Percentiles rank a stretch among this genome's conserved stretches.
Conservation (phyloP, 2,797 vertebrate genomes). For the Poeciliopsis turneri region DNA sequence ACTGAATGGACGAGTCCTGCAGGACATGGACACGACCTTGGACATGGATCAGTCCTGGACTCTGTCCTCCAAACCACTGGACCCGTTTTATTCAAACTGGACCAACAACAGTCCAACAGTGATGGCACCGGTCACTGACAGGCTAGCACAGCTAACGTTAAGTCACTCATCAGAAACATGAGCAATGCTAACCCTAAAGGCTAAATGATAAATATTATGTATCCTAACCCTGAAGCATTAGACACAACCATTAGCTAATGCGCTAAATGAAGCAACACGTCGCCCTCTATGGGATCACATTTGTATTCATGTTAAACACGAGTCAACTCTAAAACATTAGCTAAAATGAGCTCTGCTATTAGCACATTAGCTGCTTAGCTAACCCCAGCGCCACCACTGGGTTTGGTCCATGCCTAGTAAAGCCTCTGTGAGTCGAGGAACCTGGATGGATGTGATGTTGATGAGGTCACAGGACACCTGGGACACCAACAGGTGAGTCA, state of each 20-base stretch:
- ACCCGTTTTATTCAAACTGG: too few relatives aligned
- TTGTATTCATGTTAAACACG: too few relatives aligned
- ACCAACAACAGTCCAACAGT: neutral
- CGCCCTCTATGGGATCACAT: too few relatives aligned
- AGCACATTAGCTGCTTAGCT: neutral
- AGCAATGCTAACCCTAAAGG: neutral
- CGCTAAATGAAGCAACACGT: too few relatives aligned
- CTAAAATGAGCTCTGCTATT: neutral
- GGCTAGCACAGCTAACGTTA: neutral
- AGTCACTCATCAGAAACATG: neutral
- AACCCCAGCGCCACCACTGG: too few relatives aligned
- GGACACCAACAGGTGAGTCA: neutral
- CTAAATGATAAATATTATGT: neutral
- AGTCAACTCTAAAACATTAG: neutral
- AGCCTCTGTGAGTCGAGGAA: neutral
- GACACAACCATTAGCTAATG: too few relatives aligned
- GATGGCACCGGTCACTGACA: too few relatives aligned
- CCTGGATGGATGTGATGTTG: neutral
- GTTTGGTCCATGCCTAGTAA: neutral
- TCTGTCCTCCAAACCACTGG: too few relatives aligned
- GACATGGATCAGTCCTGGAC: neutral
- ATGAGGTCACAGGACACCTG: constrained; percentile 4
- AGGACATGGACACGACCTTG: neutral
- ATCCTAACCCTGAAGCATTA: too few relatives aligned
- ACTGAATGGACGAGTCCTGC: neutral